These are phyloP conservation scores for Scaptomyza hsui DNA, from an alignment of 1,140 invertebrate species.

Conservation along the genomic window DNA sequence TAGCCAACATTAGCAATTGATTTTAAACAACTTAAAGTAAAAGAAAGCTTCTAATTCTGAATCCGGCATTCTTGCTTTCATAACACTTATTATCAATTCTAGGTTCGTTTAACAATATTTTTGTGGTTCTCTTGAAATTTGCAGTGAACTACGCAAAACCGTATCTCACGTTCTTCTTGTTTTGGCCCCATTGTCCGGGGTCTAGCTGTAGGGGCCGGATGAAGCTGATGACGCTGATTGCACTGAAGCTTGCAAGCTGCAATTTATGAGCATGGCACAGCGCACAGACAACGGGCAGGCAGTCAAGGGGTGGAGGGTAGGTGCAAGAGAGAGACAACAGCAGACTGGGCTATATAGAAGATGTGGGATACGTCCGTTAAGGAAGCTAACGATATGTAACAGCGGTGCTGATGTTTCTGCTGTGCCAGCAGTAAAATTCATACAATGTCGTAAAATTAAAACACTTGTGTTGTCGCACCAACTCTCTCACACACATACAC, in stretches of 20 bases:
- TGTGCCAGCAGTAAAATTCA: constrained; percentile 83
- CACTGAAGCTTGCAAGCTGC: constrained; percentile 81
- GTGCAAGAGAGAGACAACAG: neutral
- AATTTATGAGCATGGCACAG: constrained; percentile 75
- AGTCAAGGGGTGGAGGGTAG: neutral
- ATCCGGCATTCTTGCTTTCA: too few species aligned
- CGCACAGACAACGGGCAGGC: constrained; percentile 33
- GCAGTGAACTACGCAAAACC: neutral
- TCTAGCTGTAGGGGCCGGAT: constrained; percentile 64
- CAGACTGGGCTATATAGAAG: constrained; percentile 25
- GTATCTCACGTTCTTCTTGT: neutral
- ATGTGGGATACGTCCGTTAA: constrained; percentile 81
- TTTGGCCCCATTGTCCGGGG: constrained; percentile 44
- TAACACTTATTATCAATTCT: constrained; percentile 8
- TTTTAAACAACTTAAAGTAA: too few species aligned
- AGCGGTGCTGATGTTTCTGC: constrained; percentile 80
- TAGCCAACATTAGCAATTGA: too few species aligned
- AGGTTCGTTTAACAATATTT: constrained; percentile 20
- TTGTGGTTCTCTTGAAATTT: constrained; percentile 11
- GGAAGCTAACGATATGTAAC: constrained; percentile 82
- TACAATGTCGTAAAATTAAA: constrained; percentile 84
- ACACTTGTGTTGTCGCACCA: constrained; percentile 75
- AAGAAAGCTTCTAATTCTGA: too few species aligned
- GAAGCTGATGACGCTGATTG: constrained; percentile 81
- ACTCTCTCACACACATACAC: constrained; percentile 27